Conservation (phyloP, 2,797 vertebrate species). For the Propithecus deckenii region DNA sequence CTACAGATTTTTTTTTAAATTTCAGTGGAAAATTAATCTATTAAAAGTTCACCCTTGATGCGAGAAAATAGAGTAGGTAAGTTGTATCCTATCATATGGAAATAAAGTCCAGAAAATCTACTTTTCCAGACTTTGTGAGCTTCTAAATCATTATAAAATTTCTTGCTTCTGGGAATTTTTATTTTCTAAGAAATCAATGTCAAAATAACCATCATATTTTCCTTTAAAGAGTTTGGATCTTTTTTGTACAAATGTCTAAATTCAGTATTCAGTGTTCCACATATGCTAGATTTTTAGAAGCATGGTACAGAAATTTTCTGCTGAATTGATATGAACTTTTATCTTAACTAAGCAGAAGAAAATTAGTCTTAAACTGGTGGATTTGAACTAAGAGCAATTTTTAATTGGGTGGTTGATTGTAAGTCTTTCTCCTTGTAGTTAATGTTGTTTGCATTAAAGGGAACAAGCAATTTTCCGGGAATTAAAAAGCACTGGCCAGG, state of each 20-base stretch:
- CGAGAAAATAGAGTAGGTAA: background rate
- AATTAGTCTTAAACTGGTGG: conserved; percentile 34
- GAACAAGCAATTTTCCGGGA: background rate
- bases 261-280: background rate
- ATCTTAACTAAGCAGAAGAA: conserved; percentile 36
- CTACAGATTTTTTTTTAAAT: background rate
- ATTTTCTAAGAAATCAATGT: conserved; percentile 9
- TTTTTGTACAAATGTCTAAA: background rate
- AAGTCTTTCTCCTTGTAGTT: conserved; percentile 43
- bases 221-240: background rate
- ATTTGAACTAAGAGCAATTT: conserved; percentile 37
- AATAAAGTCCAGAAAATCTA: background rate
- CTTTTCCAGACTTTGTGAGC: background rate
- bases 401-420: conserved; percentile 39
- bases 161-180: conserved; percentile 1
- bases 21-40: background rate
- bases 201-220: background rate
- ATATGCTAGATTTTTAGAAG: background rate
- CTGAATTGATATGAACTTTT: background rate
- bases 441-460: background rate
- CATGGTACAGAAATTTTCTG: background rate
- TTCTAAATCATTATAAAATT: background rate
- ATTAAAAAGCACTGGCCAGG: background rate
- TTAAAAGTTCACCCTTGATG: background rate
- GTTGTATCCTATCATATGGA: background rate